Base-by-base conservation (phyloP, 2,888 invertebrate species). In the Epirrita christyi region DNA sequence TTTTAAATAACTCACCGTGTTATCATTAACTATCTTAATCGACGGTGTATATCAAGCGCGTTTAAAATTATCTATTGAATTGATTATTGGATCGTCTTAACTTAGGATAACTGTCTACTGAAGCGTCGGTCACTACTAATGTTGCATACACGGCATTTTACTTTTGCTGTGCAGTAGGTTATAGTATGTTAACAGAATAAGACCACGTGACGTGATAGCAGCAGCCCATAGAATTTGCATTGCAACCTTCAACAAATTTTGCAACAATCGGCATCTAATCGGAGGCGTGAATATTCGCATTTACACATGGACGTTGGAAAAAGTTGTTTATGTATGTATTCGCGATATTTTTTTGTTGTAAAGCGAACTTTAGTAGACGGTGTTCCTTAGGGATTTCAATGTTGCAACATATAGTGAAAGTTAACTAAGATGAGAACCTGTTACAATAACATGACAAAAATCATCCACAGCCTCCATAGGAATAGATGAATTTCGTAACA, bases 351-450 rank as follows among this genome's bases (percentile, higher is more conserved):
- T 21, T 21, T 21, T 21, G 21, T 21, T 3, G 2, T 21, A 3
- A 21, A 21, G 21, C 21, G 2, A 21, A 21, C 21, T 21, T 21
- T 9, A 13, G 49, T 45, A 43, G 54, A 51, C 9, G 6, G n/a
- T 8, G 10, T n/a, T 42, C 54, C 50, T 61, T 34, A 61, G 55
- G 48, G 60, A 65, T 63, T 57, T 61, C 67, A 55, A 67, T 69
- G 70, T 66, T 63, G 73, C 69, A 72, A 75, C 60, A 28, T 58
- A 44, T 48, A 72, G 74, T 76, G 77, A 76, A 76, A 76, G 77
- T 76, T 75, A 71, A 75, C 71, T 72, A 74, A 71, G 62, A 61
- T 60, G 27, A 66, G 50, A 71, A 70, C 69, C 67, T 64, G 69
- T 67, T 66, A 61, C 54, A 51, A 47, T 61, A 53, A 61, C 56